These are phyloP conservation scores for Eustalomyia histrio DNA, from an alignment of 2,888 invertebrate genomes.

Conservation along the genomic window DNA sequence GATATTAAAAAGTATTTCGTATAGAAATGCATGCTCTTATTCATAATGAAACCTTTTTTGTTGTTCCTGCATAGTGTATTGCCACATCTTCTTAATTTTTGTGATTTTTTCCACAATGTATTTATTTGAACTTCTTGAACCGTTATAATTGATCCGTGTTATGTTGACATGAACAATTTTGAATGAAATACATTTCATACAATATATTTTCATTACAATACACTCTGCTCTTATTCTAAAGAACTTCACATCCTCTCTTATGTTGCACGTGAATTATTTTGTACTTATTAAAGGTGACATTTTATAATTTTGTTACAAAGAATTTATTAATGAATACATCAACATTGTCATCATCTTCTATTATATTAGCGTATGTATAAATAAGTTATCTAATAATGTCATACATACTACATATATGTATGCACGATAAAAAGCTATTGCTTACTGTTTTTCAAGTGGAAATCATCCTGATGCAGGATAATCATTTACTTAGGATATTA, in stretches of 20 bases:
- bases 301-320: slow-evolving; percentile 62
- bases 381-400: slow-evolving; percentile 23
- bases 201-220: slow-evolving; percentile 18
- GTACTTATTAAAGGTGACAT: slow-evolving; percentile 64
- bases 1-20: slow-evolving; percentile 37
- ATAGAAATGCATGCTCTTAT: slow-evolving; percentile 32
- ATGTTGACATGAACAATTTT: slow-evolving; percentile 79
- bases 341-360: slow-evolving; percentile 2
- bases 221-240: neutral
- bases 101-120: slow-evolving; percentile 14
- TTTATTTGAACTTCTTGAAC: slow-evolving; percentile 77
- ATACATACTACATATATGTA: slow-evolving; percentile 31
- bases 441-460: slow-evolving; percentile 14
- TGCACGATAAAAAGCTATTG: slow-evolving; percentile 24
- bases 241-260: neutral
- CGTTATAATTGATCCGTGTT: slow-evolving; percentile 80
- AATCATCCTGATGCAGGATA: slow-evolving; percentile 38
- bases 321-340: slow-evolving; percentile 59
- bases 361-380: slow-evolving; percentile 16
- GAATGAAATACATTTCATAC: slow-evolving; percentile 71
- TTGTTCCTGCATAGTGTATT: slow-evolving; percentile 23
- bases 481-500: slow-evolving; percentile 26
- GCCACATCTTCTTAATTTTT: slow-evolving; percentile 39
- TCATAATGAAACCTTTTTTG: slow-evolving; percentile 33
- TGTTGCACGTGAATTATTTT: slow-evolving; percentile 57